Conservation (phyloP, 2,888 invertebrate species). For the Aquatica leii region DNA sequence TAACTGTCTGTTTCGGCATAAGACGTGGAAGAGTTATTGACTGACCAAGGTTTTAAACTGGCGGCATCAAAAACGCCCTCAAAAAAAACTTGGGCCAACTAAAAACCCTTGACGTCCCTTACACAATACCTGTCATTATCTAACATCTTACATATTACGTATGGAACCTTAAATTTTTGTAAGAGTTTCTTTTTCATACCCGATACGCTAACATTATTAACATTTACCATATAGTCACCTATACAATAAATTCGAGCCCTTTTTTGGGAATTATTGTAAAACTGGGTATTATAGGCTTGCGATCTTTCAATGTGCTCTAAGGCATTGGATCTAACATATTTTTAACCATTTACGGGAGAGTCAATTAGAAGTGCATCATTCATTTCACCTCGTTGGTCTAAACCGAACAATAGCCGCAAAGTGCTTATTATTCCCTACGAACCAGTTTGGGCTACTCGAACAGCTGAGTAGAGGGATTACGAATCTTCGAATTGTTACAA, state of each 20-base stretch:
- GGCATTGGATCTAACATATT: constrained; percentile 22
- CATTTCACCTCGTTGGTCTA: constrained; percentile 21
- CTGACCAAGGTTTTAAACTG: background rate
- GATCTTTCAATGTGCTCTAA: constrained; percentile 28
- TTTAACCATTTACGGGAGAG: background rate
- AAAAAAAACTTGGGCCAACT: constrained; percentile 30
- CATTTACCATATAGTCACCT: constrained; percentile 28
- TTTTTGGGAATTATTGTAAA: constrained; percentile 32
- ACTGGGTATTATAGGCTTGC: constrained; percentile 28
- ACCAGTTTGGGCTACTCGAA: constrained; percentile 18
- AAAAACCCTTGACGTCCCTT: constrained; percentile 35
- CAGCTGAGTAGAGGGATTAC: constrained; percentile 17
- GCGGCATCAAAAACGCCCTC: constrained; percentile 11
- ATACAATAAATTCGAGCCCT: constrained; percentile 24
- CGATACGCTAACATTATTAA: background rate
- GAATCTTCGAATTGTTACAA: constrained; percentile 12
- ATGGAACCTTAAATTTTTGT: constrained; percentile 19
- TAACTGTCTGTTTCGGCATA: background rate
- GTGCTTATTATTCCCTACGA: constrained; percentile 15
- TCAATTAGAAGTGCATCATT: background rate
- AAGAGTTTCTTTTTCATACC: constrained; percentile 29
- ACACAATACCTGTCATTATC: too few species aligned
- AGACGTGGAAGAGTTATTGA: background rate
- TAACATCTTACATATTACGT: too few species aligned
- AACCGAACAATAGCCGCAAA: constrained; percentile 29